Evolutionary conservation across 2,113 vertebrate species (phyloP), one percentile per base, ranked within the genome.

Genomic region (Crotalus tigris): DNA sequence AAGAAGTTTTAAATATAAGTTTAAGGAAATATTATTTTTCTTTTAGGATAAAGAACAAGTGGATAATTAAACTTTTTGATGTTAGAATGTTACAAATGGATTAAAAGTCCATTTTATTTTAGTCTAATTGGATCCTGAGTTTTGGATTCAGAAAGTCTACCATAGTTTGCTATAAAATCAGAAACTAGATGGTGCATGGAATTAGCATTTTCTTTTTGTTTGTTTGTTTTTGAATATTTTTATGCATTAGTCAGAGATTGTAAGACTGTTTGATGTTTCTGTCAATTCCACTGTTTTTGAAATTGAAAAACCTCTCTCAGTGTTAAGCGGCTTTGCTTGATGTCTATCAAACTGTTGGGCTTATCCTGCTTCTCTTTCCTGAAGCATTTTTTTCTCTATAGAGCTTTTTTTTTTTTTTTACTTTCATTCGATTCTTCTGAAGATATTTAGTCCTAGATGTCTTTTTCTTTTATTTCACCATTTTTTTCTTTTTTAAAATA

Each of bases 281-380:
- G 33, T 86, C 26, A 85, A 26, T 85, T 21, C 13, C 21, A 33
- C 51, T 93, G 29, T 51, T 19, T 90, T 90, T 93, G 75, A 90
- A 85, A 86, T 90, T n/a, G 92, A 58, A 92, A 89, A 29, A 49
- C 39, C 8, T 81, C 49, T 44, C 39, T 81, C 26, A 33, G 33
- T n/a, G 23, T 58, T 87, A 89, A 92, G 39, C 59, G n/a, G 91
- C 86, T 89, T 53, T 88, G 91, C 7, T 51, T 89, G 88, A 90
- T 85, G 57, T 89, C 33, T 85, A 26, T 57, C 64, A 89, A 75
- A 57, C 46, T 54, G 13, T 46, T 92, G 53, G 39, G 26, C 23
- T 81, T 81, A 81, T 81, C 69, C 33, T 39, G 15, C 33, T 81
- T 39, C 33, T 81, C 17, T 44, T 29, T 24, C 51, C 46, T 39